Conservation (phyloP, 2,888 invertebrate species). For the Chromoteleia sp. region DNA sequence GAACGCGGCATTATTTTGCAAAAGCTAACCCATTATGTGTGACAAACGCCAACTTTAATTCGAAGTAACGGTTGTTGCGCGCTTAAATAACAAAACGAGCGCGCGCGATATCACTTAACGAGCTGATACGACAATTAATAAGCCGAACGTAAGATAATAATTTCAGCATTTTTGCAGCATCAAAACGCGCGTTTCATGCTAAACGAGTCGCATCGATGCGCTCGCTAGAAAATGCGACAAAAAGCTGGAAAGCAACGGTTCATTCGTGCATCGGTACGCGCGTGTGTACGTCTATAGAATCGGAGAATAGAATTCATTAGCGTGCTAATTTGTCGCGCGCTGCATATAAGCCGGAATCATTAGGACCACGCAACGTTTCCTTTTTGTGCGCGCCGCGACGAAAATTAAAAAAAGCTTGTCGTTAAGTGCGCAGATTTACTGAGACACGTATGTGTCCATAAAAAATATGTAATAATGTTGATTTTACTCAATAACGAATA, state of each 20-base stretch:
- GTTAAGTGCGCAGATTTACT: conserved; percentile 16
- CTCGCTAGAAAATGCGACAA: conserved; percentile 52
- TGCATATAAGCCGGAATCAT: conserved; percentile 61
- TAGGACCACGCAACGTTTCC: conserved; percentile 61
- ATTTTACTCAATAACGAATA: too few species aligned
- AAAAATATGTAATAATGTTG: not conserved
- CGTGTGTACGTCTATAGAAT: conserved; percentile 54
- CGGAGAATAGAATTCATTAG: conserved; percentile 69
- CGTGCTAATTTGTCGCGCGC: conserved; percentile 68
- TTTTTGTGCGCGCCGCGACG: conserved; percentile 42
- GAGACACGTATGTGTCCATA: not conserved
- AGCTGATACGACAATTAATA: conserved; percentile 52
- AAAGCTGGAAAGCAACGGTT: conserved; percentile 58
- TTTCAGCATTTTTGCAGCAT: conserved; percentile 44
- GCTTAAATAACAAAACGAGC: conserved; percentile 21
- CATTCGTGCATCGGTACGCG: conserved; percentile 51
- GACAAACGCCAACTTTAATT: conserved; percentile 37
- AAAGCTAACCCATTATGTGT: conserved; percentile 30
- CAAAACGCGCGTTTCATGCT: conserved; percentile 49
- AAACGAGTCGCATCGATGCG: conserved; percentile 48
- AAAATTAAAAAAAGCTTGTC: conserved; percentile 11
- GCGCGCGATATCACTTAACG: conserved; percentile 45
- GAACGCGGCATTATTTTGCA: conserved; percentile 40
- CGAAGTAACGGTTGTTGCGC: conserved; percentile 48
- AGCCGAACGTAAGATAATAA: conserved; percentile 42